Evolutionary conservation across 2,113 vertebrate species (phyloP).

Genomic region (Hylia prasina): DNA sequence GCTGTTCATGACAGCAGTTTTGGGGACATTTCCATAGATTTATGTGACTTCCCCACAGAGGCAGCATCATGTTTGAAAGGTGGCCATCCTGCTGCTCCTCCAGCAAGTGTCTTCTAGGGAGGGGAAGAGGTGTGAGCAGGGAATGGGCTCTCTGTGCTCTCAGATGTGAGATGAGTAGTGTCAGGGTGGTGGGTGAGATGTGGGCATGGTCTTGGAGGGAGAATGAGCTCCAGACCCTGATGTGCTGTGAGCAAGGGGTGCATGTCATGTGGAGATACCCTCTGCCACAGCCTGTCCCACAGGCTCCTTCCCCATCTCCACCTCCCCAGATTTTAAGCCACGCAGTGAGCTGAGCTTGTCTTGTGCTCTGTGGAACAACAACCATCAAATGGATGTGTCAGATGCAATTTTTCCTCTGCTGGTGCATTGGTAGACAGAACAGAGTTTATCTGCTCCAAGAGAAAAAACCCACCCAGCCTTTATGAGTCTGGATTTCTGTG

Average conservation of each 20-base stretch:
- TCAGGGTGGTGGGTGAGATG: neutral
- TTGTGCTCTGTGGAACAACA: neutral
- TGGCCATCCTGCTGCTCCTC: neutral
- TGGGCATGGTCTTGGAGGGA: neutral
- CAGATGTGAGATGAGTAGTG: neutral
- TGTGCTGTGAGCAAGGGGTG: neutral
- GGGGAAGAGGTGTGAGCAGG: neutral
- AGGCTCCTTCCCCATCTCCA: neutral
- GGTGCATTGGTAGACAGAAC: neutral
- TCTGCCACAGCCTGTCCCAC: neutral
- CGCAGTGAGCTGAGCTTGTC: neutral
- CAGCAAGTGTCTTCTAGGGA: neutral
- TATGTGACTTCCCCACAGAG: neutral
- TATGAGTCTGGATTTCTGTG: neutral
- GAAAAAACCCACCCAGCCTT: neutral
- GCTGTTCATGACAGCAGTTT: neutral
- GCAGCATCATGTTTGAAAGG: neutral
- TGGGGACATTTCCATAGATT: neutral
- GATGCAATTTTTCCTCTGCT: neutral
- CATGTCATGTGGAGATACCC: fast-evolving
- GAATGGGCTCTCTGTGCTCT: neutral
- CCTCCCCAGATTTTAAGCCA: neutral
- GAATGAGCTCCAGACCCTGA: neutral
- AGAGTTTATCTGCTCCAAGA: conserved; percentile 17
- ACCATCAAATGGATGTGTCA: neutral